phyloP scores from a whole-genome alignment of 2,888 invertebrate species.

The Eupeodes luniger region DNA sequence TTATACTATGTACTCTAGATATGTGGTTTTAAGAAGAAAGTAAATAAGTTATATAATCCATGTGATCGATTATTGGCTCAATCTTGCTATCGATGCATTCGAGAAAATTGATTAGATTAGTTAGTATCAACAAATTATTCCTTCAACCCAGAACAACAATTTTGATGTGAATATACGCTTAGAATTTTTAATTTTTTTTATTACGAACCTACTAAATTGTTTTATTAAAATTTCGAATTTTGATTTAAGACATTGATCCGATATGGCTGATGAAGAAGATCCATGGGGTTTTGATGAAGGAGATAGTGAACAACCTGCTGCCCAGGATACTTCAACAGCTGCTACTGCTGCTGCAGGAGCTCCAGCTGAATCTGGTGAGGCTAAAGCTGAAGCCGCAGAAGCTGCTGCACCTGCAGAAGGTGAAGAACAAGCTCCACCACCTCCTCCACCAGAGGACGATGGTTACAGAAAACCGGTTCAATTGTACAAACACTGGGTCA shows the following conservation, averaged over 20 bases:
- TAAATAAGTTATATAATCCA: constrained; percentile 62
- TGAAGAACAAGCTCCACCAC: constrained; percentile 84
- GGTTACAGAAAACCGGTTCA: constrained; percentile 88
- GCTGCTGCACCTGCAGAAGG: constrained; percentile 85
- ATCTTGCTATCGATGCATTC: constrained; percentile 38
- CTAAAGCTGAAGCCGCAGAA: constrained; percentile 80
- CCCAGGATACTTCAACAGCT: constrained; percentile 48
- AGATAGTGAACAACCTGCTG: constrained; percentile 74
- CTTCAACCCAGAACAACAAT: constrained; percentile 63
- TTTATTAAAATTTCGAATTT: neutral
- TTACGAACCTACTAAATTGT: neutral
- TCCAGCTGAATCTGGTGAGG: constrained; percentile 78
- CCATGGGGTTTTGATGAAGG: constrained; percentile 86
- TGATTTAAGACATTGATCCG: constrained; percentile 37
- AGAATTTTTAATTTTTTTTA: neutral
- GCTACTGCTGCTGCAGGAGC: constrained; percentile 78
- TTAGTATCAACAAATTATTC: constrained; percentile 72
- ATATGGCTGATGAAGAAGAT: constrained; percentile 85
- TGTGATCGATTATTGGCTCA: constrained; percentile 33
- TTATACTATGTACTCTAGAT: neutral
- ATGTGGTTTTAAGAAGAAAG: constrained; percentile 3
- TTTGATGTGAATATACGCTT: constrained; percentile 49
- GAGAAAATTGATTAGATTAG: constrained; percentile 40
- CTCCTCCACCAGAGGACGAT: constrained; percentile 85
- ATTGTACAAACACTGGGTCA: constrained; percentile 92